Evolutionary conservation across 92 coral and sea anemone genomes (phyloP).

Genomic region (Epizoanthus scotinus): DNA sequence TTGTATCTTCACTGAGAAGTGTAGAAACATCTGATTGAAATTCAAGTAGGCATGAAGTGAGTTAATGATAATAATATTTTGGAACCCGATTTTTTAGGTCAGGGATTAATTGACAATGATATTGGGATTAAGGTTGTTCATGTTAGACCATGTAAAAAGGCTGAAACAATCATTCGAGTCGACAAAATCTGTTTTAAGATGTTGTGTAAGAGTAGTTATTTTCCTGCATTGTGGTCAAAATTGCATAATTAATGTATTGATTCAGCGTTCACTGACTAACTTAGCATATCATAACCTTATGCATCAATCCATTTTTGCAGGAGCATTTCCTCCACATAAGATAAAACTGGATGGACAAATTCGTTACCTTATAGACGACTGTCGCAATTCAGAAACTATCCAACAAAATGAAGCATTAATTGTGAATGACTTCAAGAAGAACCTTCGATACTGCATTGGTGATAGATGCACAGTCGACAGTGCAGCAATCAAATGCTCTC

Average conservation of each 20-base stretch:
- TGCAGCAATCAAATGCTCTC: not conserved
- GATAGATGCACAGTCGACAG: slow-evolving; percentile 23
- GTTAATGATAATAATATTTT: too few species aligned
- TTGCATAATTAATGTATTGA: too few species aligned
- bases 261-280: not conserved
- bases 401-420: not conserved
- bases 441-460: slow-evolving; percentile 29
- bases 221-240: too few species aligned
- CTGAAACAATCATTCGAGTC: not conserved
- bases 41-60: too few species aligned
- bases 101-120: too few species aligned
- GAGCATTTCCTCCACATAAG: slow-evolving; percentile 16
- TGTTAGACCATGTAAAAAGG: not conserved
- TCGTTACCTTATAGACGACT: slow-evolving; percentile 8
- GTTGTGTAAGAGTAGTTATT: too few species aligned
- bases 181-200: too few species aligned
- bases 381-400: not conserved
- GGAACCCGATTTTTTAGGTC: too few species aligned
- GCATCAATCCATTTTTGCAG: not conserved
- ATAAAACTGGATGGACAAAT: slow-evolving; percentile 21
- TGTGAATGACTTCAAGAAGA: slow-evolving; percentile 23
- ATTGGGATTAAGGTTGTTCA: not conserved
- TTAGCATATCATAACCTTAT: too few species aligned
- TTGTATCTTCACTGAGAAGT: too few species aligned
- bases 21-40: too few species aligned